Conservation (phyloP, 2,797 vertebrate species). For the Sylvilagus floridanus region DNA sequence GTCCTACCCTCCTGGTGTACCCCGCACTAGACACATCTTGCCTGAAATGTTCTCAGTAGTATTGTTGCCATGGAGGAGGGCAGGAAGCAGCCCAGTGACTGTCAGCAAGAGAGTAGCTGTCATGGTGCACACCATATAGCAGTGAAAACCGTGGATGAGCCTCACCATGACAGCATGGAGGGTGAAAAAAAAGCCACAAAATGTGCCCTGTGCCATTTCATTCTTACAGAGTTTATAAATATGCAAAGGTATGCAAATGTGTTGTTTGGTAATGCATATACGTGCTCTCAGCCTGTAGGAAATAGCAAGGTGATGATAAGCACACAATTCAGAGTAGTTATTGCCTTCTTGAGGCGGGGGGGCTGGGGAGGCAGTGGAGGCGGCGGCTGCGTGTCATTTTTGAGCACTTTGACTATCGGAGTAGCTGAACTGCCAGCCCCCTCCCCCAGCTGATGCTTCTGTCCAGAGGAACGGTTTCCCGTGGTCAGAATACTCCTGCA, state of each 20-base stretch:
- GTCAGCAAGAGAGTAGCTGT: neutral
- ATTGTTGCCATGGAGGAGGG: neutral
- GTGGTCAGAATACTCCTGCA: neutral
- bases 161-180: neutral
- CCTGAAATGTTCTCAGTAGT: neutral
- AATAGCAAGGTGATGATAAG: neutral
- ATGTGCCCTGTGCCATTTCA: neutral
- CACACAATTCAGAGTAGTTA: neutral
- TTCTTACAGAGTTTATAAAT: neutral
- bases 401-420: neutral
- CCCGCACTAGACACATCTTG: neutral
- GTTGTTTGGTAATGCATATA: neutral
- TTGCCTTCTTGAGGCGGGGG: too few relatives aligned
- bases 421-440: neutral
- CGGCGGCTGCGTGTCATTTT: neutral
- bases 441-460: neutral
- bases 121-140: neutral
- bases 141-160: neutral
- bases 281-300: neutral
- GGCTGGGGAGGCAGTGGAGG: accelerated
- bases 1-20: neutral
- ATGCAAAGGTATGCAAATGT: neutral
- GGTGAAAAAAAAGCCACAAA: neutral
- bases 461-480: neutral
- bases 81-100: neutral